Evolutionary conservation across 2,888 invertebrate species (phyloP), one percentile per base, ranked within the genome.

Genomic region (Acronicta alni): DNA sequence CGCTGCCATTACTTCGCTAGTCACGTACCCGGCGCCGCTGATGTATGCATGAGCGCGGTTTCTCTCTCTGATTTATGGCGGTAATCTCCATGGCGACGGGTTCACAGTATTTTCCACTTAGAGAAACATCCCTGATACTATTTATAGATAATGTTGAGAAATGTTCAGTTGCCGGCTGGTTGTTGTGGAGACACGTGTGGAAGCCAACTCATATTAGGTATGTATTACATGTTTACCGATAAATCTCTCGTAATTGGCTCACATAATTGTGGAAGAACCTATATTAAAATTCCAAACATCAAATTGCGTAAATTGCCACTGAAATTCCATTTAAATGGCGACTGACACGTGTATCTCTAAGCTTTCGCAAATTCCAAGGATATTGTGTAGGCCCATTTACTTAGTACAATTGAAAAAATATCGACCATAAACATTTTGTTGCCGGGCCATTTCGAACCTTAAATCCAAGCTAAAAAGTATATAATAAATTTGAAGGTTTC

Each of bases 51-150:
- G 61, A 73, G 55, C 60, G 67, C 45, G 64, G 46, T 58, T 44
- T 58, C 65, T 51, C 63, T 68, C 67, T 65, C 75, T 82, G 85
- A 85, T 85, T 85, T 83, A 86, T 86, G 73, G 52, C 60, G 49
- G 79, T 79, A 86, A 85, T 85, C 82, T 79, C 79, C 75, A 77
- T 71, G 72, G 72, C 67, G 77, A 73, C 80, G 75, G 66, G 52
- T 18, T 55, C 68, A 67, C 68, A 79, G 78, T 79, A 79, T 82
- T 80, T 82, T 73, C 70, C 71, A 81, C 82, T 80, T 79, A 80
- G 65, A 9, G 51, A 41, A 55, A 54, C 65, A 57, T 61, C 67
- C 57, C 51, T n/a, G 48, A 45, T 12, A 41, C 63, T 72, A 69
- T 76, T 68, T 69, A 63, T 71, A 57, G 63, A 68, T 65, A 45